Percentiles rank a stretch among this genome's conserved stretches.
Evolutionary conservation across 1,140 invertebrate genomes (phyloP).

Genomic region (Stegodyphus mimosarum): DNA sequence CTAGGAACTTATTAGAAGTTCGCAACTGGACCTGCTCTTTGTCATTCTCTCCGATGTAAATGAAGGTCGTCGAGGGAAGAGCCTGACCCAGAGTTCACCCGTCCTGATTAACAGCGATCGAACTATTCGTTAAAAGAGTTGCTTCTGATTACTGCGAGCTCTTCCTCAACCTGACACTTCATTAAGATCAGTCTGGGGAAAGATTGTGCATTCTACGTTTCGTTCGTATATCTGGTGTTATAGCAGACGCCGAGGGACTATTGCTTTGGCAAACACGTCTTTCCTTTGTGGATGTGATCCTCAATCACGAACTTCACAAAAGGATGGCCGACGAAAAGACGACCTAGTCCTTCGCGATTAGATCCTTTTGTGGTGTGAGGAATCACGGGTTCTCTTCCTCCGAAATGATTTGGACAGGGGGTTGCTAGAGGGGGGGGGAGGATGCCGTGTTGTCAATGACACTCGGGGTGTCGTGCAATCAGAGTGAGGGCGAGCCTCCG

Average conservation of each 20-base stretch:
- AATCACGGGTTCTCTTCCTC: slow-evolving; percentile 42
- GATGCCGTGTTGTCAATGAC: slow-evolving; percentile 48
- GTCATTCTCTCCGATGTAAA: slow-evolving; percentile 41
- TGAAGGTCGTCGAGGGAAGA: slow-evolving; percentile 10
- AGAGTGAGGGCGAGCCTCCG: slow-evolving; percentile 31
- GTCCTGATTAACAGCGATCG: slow-evolving; percentile 35
- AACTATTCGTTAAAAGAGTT: slow-evolving; percentile 33
- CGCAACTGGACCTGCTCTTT: not conserved
- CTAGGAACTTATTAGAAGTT: slow-evolving; percentile 36
- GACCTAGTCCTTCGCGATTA: slow-evolving; percentile 43
- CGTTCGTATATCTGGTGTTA: not conserved
- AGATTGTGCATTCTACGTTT: not conserved
- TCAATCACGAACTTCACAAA: slow-evolving; percentile 40
- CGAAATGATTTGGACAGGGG: slow-evolving; percentile 55
- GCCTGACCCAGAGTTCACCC: slow-evolving; percentile 15
- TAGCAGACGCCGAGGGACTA: not conserved
- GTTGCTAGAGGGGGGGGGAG: slow-evolving; percentile 14
- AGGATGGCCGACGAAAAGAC: slow-evolving; percentile 36
- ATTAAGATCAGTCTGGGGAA: slow-evolving; percentile 2
- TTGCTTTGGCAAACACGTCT: slow-evolving; percentile 45
- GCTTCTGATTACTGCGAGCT: slow-evolving; percentile 25
- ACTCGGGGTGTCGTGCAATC: slow-evolving; percentile 39
- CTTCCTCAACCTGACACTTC: not conserved
- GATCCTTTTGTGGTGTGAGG: slow-evolving; percentile 44
- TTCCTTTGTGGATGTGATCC: slow-evolving; percentile 16